A percentile compares a stretch with the other conserved stretches of the same genome.
Evolutionary conservation across 2,113 vertebrate genomes (phyloP).

Genomic region (Gopherus evgoodei): DNA sequence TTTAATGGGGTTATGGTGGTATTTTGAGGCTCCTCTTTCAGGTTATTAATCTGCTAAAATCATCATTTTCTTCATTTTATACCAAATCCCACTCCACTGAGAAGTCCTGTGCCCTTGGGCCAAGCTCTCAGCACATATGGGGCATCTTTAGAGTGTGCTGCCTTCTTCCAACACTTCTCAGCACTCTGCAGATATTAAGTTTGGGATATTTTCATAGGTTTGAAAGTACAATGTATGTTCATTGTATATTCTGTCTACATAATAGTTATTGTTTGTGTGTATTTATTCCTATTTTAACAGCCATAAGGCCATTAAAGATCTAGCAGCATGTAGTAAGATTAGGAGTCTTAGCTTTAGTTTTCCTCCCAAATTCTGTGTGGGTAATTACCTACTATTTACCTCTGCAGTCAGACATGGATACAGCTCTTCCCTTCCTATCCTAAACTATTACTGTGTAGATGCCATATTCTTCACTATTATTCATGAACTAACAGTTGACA

Average conservation of each 20-base stretch:
- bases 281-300: background rate
- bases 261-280: background rate
- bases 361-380: background rate
- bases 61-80: background rate
- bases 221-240: no score
- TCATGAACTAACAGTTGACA: background rate
- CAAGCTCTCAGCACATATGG: background rate
- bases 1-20: background rate
- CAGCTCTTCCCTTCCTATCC: background rate
- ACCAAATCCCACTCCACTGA: background rate
- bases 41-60: background rate
- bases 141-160: background rate
- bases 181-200: background rate
- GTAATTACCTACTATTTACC: background rate
- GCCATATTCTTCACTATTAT: background rate
- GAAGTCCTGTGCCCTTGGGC: background rate
- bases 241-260: background rate
- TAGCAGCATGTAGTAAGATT: background rate
- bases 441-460: background rate
- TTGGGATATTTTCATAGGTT: background rate
- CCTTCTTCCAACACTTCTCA: background rate
- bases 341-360: background rate
- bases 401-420: background rate
- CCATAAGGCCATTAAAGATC: background rate
- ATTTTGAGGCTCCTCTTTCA: background rate